Evolutionary conservation across 2,113 vertebrate species (phyloP), one percentile per base, ranked within the genome.

Genomic region (Gymnobelideus leadbeateri): DNA sequence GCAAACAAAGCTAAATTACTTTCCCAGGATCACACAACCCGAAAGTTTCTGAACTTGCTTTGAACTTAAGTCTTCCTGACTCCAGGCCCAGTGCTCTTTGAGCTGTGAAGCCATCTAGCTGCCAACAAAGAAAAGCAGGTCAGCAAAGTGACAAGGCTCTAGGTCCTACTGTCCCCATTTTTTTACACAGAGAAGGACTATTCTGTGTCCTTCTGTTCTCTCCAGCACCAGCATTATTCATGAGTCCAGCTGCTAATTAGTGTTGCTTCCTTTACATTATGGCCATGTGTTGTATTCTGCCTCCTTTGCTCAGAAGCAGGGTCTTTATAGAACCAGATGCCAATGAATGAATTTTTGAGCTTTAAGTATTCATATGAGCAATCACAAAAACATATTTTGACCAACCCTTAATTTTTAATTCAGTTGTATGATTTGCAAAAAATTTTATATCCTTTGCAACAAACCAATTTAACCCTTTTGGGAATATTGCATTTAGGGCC

Each of bases 101-200:
- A 2, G 2, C 68, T 0, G 2, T n/a, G 2, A 0, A 0, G 1
- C 68, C 7, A 23, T 16, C 7, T 84, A 43, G 16, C 4, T 21
- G 12, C 28, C 61, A 84, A 43, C n/a, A 84, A 68, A 43, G 19
- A 43, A n/a, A 84, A 84, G 19, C n/a, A n/a, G 31, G 5, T 77
- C 37, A 43, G 19, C 1, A 8, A 84, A 23, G 5, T 19, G 5
- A 84, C 1, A 14, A 8, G 68, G 16, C n/a, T 43, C 68, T 84
- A 21, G 19, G 16, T 43, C 5, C 16, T 16, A 7, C n/a, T 23
- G 68, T 23, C 0, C 37, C 2, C n/a, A 43, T 43, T 43, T 21
- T n/a, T 84, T 0, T 43, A 6, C 5, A 2, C 19, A 84, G 5
- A 43, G n/a, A 68, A 23, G n/a, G 2, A 6, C 68, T 23, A 5